Evolutionary conservation across 1,140 invertebrate species (phyloP).

Genomic region (Danaus melanippus): DNA sequence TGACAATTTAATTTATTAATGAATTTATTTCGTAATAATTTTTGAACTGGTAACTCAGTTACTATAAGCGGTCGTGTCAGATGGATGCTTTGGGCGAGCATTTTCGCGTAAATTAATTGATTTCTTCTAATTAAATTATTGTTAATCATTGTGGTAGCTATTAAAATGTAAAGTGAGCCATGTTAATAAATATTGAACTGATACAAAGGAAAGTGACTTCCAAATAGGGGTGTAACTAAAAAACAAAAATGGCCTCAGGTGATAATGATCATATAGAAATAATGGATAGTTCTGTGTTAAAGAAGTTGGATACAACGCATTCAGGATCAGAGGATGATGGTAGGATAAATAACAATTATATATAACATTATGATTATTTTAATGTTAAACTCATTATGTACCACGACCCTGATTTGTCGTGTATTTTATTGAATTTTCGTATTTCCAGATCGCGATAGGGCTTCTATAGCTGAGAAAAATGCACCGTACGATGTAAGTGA

Average conservation of each 20-base stretch:
- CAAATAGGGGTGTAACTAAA: slow-evolving; percentile 63
- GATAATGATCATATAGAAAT: slow-evolving; percentile 72
- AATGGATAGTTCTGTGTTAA: slow-evolving; percentile 55
- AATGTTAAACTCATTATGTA: slow-evolving; percentile 13
- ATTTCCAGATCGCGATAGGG: slow-evolving; percentile 60
- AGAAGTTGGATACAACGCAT: slow-evolving; percentile 47
- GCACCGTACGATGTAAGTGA: slow-evolving; percentile 64
- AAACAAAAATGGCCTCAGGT: slow-evolving; percentile 78
- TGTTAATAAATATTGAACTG: slow-evolving; percentile 56
- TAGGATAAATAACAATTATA: slow-evolving; percentile 27
- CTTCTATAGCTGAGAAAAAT: slow-evolving; percentile 63
- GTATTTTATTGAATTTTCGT: slow-evolving; percentile 39
- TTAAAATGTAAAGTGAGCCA: slow-evolving; percentile 63
- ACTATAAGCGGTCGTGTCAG: slow-evolving; percentile 64
- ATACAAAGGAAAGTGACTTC: slow-evolving; percentile 46
- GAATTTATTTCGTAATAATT: slow-evolving; percentile 9
- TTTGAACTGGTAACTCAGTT: slow-evolving; percentile 40
- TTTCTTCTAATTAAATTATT: slow-evolving; percentile 69
- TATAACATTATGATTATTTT: slow-evolving; percentile 8
- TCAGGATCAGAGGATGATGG: slow-evolving; percentile 60
- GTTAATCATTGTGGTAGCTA: slow-evolving; percentile 60
- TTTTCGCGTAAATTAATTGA: slow-evolving; percentile 67
- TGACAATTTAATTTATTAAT: slow-evolving; percentile 1
- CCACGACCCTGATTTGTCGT: slow-evolving; percentile 34
- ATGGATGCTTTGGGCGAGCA: slow-evolving; percentile 54